A percentile compares a stretch with the other conserved stretches of the same genome.
Evolutionary conservation across 2,797 vertebrate species (phyloP).

Genomic region (Echiichthys vipera): DNA sequence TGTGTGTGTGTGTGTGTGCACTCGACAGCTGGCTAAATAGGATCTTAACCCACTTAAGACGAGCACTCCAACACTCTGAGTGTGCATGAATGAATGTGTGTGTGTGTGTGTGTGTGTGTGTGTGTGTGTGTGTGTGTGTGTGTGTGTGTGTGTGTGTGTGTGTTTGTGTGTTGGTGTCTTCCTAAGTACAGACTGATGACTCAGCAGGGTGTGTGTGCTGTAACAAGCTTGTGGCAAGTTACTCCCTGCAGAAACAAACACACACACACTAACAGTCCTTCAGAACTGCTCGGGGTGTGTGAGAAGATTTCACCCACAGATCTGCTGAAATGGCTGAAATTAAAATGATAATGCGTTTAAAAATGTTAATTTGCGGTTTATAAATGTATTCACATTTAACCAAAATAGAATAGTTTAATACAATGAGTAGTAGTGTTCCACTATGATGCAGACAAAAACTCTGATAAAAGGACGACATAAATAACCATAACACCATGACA

Average conservation of each 20-base stretch:
- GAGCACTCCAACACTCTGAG: background rate
- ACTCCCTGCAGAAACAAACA: background rate
- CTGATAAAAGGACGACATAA: no score
- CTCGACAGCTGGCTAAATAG: conserved; percentile 48
- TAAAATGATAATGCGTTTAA: background rate
- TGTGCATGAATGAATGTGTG: conserved; percentile 3
- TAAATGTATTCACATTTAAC: no score
- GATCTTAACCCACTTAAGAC: conserved; percentile 41
- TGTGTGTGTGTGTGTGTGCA: background rate
- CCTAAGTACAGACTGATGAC: conserved; percentile 33
- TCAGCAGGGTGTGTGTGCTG: conserved; percentile 53
- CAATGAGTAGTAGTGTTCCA: no score
- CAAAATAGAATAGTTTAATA: no score
- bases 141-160: background rate
- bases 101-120: conserved; percentile 11
- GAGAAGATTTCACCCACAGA: background rate
- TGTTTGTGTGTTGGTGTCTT: background rate
- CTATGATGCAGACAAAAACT: no score
- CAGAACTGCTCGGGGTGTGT: no score
- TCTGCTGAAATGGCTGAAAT: background rate
- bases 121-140: conserved; percentile 5
- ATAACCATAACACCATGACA: no score
- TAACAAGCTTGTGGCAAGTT: conserved; percentile 27
- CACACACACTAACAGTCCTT: conserved; percentile 14
- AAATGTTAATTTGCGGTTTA: no score